Evolutionary conservation across 2,113 vertebrate species (phyloP).

Genomic region (Corythoichthys intestinalis): DNA sequence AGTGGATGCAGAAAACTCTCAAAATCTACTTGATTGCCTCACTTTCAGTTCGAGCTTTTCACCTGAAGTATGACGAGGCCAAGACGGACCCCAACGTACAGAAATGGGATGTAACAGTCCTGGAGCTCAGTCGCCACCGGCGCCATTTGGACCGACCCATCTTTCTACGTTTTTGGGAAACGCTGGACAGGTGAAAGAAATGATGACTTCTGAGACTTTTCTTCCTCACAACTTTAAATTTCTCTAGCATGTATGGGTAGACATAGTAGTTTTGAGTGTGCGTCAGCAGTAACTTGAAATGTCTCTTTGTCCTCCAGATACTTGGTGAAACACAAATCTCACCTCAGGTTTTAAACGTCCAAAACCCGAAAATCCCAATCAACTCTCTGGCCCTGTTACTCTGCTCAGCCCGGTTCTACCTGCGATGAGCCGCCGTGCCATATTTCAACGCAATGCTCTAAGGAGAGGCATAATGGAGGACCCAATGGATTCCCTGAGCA

Average conservation of each 20-base stretch:
- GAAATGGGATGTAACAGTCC: conserved; percentile 96
- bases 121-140: conserved; percentile 96
- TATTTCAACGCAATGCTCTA: neutral
- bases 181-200: conserved; percentile 84
- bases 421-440: neutral
- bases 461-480: neutral
- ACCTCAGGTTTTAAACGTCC: conserved; percentile 90
- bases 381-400: neutral
- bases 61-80: conserved; percentile 95
- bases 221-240: neutral
- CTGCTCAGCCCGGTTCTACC: neutral
- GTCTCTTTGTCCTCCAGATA: conserved; percentile 74
- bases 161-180: conserved; percentile 97
- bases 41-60: conserved; percentile 92
- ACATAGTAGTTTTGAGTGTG: neutral
- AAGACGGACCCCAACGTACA: conserved; percentile 94
- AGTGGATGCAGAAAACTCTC: neutral
- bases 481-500: neutral
- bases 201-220: too few relatives aligned
- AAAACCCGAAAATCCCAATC: neutral
- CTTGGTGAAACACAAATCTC: conserved; percentile 99
- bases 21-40: neutral
- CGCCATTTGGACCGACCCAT: conserved; percentile 93
- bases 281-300: neutral
- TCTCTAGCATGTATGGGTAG: too few relatives aligned